Base-by-base conservation (phyloP, 2,888 invertebrate genomes). In the Uropetala carovei region DNA sequence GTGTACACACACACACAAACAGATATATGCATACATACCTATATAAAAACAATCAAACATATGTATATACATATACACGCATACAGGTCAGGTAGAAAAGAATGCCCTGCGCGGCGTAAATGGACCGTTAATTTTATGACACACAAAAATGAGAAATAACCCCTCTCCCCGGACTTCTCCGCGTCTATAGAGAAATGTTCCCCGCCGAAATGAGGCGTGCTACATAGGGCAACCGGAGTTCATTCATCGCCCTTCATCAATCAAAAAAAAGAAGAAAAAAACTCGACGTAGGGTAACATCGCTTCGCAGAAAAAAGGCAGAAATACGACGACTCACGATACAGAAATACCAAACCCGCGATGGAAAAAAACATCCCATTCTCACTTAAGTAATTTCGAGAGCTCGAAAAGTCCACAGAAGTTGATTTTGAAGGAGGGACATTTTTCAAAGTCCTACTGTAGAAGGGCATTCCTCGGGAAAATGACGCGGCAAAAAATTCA, bases 111-210 rank as follows among this genome's bases (percentile, higher is more conserved):
- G 18, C 64, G 10, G 64, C 7, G 18, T n/a, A 64, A 64, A 64
- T 68, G 68, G 22, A 68, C n/a, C 68, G 68, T 68, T 68, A 68
- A 68, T 68, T 68, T 68, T n/a, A 68, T 43, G 43, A 43, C 43
- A 68, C n/a, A 68, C 10, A 22, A 68, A 68, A 68, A 68, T 68
- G n/a, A n/a, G 22, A 68, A 68, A 5, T 9, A 68, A 68, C 18
- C 18, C 68, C 8, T n/a, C 64, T 11, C 64, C 7, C 7, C 14
- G 7, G 14, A 64, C 43, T 68, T 22, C 68, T n/a, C 18, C n/a
- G 68, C 18, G 16, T 11, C n/a, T 9, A 68, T 13, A 9, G 68
- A 68, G 64, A 43, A 43, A 43, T 22, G 68, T 22, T 68, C 68
- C 68, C 18, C 22, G n/a, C 68, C 22, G 68, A 68, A 68, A 68